Percentiles rank a stretch among this genome's conserved stretches.
These are phyloP conservation scores for Periphyllus acericola DNA, from an alignment of 2,888 invertebrate species.

Conservation along the genomic window DNA sequence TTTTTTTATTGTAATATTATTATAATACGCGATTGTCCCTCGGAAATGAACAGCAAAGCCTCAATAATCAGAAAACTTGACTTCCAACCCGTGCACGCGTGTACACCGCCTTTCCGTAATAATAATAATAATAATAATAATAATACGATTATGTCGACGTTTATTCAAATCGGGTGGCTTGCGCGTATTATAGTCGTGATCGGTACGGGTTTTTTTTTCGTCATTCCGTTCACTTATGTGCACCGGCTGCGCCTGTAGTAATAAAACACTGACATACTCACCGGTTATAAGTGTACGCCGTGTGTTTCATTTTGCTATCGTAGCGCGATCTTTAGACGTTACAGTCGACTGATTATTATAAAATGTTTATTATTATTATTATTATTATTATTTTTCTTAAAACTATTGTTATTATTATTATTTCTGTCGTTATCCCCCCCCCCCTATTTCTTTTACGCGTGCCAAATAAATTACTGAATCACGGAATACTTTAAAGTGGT, in stretches of 20 bases:
- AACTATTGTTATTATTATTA: no score
- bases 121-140: not conserved
- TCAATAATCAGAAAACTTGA: not conserved
- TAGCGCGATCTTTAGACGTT: no score
- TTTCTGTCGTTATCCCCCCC: no score
- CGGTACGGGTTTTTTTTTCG: not conserved
- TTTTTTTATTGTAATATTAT: not conserved
- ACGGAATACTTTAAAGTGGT: no score
- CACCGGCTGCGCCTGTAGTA: not conserved
- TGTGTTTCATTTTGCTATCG: no score
- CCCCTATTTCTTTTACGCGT: no score
- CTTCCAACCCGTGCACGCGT: not conserved
- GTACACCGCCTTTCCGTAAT: not conserved
- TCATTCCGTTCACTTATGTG: not conserved
- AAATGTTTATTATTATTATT: no score
- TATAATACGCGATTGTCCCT: no score
- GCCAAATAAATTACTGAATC: no score
- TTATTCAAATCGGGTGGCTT: not conserved
- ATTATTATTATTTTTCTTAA: not conserved
- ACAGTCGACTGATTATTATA: no score
- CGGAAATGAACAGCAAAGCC: not conserved
- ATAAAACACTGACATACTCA: not conserved
- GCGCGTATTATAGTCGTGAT: not conserved
- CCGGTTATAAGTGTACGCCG: not conserved
- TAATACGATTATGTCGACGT: not conserved